Percentiles rank a stretch among this genome's conserved stretches.
These are phyloP conservation scores for Clarias gariepinus DNA, from an alignment of 2,113 vertebrate genomes.

Conservation along the genomic window DNA sequence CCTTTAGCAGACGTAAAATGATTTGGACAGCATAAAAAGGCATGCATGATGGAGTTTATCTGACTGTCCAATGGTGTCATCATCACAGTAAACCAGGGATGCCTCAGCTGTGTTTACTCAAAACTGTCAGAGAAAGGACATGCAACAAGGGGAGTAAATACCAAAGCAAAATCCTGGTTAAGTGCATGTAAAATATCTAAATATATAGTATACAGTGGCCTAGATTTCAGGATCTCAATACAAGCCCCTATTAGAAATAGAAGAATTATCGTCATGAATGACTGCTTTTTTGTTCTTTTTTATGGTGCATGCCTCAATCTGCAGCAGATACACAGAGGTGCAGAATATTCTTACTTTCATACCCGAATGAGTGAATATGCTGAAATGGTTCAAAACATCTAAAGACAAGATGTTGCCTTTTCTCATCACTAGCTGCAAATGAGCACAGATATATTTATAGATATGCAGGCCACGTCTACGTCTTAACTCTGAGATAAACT, in stretches of 20 bases:
- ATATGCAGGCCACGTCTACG: constrained; percentile 40
- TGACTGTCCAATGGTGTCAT: constrained; percentile 64
- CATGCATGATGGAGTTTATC: constrained; percentile 69
- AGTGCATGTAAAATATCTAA: constrained; percentile 3
- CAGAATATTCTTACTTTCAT: constrained; percentile 11
- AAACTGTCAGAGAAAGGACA: neutral
- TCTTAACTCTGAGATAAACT: constrained; percentile 33
- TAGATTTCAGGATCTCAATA: constrained; percentile 2
- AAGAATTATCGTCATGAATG: constrained; percentile 14
- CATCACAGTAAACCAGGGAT: constrained; percentile 70
- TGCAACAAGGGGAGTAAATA: neutral
- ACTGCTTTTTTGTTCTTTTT: constrained; percentile 23
- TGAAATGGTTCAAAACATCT: neutral
- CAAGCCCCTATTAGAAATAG: neutral
- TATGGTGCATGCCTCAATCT: constrained; percentile 10
- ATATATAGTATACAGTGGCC: neutral
- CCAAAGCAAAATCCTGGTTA: neutral
- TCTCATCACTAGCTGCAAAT: constrained; percentile 15
- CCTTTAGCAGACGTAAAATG: constrained; percentile 56
- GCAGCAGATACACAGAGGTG: constrained; percentile 24
- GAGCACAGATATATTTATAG: constrained; percentile 26
- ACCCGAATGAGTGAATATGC: constrained; percentile 11
- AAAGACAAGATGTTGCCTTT: constrained; percentile 18
- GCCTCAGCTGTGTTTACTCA: constrained; percentile 53
- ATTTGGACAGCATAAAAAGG: constrained; percentile 67